Conservation (phyloP, 2,113 vertebrate species). For the Dipodomys ordii region DNA sequence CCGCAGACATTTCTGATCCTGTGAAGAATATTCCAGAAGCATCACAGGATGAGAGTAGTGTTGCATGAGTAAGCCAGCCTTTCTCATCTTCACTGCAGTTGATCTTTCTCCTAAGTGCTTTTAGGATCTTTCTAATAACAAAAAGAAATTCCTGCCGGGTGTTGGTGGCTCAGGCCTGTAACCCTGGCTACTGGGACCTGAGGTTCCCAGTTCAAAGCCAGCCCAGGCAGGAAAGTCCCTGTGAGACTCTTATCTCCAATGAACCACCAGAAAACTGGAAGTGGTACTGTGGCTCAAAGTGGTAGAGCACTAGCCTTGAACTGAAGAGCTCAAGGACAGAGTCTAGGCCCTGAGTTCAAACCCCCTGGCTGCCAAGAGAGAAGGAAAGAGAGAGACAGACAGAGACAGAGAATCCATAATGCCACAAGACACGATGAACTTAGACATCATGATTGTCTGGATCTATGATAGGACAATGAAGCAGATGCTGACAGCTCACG, state of each 20-base stretch:
- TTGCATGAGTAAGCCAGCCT: background rate
- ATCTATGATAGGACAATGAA: slow-evolving; percentile 5
- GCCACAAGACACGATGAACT: too few species aligned
- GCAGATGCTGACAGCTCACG: too few species aligned
- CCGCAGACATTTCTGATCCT: slow-evolving; percentile 14
- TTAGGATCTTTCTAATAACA: background rate
- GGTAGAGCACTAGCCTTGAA: too few species aligned
- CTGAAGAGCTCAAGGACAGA: too few species aligned
- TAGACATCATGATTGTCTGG: background rate
- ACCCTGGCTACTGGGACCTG: too few species aligned
- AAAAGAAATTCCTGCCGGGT: background rate
- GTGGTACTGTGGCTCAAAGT: too few species aligned
- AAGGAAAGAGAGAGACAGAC: background rate
- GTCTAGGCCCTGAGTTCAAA: too few species aligned
- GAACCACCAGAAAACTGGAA: background rate
- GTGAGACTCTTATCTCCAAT: too few species aligned
- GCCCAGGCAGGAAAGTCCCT: too few species aligned
- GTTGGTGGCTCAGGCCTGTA: too few species aligned
- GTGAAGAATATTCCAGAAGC: slow-evolving; percentile 3
- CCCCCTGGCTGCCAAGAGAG: background rate
- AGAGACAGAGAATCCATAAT: too few species aligned
- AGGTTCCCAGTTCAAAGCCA: too few species aligned
- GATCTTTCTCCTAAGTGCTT: background rate
- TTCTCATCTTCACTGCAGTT: background rate
- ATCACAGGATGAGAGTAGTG: background rate